Base-by-base conservation (phyloP, 1,140 invertebrate species). In the Parapsyche elsis region DNA sequence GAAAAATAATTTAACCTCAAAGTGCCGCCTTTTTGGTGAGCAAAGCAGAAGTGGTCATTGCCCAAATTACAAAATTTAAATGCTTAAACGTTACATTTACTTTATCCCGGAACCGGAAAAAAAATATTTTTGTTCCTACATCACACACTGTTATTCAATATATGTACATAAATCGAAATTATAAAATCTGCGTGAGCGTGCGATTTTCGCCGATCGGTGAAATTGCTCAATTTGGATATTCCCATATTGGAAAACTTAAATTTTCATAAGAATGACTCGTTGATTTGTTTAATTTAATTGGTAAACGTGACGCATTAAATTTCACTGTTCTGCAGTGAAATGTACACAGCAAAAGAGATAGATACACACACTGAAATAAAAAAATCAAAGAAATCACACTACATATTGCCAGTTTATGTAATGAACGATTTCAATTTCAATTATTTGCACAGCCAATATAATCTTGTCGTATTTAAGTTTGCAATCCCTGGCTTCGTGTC, bases 151-250 rank as follows among this genome's bases (percentile, higher is more conserved):
- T 61, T 61, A 61, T 61, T 61, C 57, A 61, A 61, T 16, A 21
- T 61, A 19, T 57, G 53, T 57, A n/a, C n/a, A n/a, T n/a, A n/a
- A n/a, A n/a, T n/a, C n/a, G n/a, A n/a, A 38, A 38, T 38, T 38
- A 38, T 38, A 38, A 38, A 38, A 38, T 38, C 30, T 38, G 30
- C 30, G 30, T 38, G 30, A 38, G 30, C 19, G 21, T 61, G 57
- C 21, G 57, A 61, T 61, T 61, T 61, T 19, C 16, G 21, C 57
- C 57, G 57, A 61, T 16, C 57, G 57, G 57, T 19, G 57, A 61
- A 61, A 61, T 61, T 21, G 14, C 57, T 61, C 57, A 38, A 38
- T 38, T 38, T 38, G 16, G 49, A 53, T 53, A 61, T 61, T 61
- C 16, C 14, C 9, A 61, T 61, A 9, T 61, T 21, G 57, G 57